Percentiles rank a stretch among this genome's conserved stretches.
Conservation (phyloP, 2,113 vertebrate species). For the Oplegnathus fasciatus region DNA sequence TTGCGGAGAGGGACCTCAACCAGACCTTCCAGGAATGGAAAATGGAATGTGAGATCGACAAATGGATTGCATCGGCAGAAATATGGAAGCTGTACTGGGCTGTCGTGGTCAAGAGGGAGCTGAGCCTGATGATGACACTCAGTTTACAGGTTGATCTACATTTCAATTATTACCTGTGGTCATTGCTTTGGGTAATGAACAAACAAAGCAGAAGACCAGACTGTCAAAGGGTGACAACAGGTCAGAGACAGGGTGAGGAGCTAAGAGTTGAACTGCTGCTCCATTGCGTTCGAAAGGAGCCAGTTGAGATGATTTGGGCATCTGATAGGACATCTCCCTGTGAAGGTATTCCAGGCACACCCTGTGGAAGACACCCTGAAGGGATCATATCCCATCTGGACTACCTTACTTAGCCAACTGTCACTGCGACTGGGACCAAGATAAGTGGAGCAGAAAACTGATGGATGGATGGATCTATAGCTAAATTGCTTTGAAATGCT, state of each 20-base stretch:
- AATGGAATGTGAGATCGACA: too few species aligned
- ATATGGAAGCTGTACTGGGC: background rate
- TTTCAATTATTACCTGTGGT: background rate
- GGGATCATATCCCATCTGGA: background rate
- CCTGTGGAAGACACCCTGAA: background rate
- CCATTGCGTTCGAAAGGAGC: background rate
- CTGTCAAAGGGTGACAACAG: background rate
- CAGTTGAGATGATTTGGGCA: background rate
- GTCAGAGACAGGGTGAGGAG: background rate
- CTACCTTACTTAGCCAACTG: background rate
- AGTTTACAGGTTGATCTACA: background rate
- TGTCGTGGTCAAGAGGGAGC: background rate
- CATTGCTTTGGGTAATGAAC: background rate
- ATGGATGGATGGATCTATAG: background rate
- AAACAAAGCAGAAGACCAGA: background rate
- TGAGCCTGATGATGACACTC: background rate
- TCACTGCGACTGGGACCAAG: background rate
- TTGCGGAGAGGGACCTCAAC: too few species aligned
- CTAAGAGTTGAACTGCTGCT: background rate
- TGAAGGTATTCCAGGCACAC: background rate
- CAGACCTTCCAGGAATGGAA: background rate
- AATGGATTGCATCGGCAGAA: background rate
- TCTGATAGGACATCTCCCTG: constrained; percentile 4
- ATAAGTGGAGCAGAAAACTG: background rate
- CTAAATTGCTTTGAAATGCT: background rate